Percentiles rank a stretch among this genome's conserved stretches.
Conservation (phyloP, 2,797 vertebrate genomes). For the Clarias pachynema region DNA sequence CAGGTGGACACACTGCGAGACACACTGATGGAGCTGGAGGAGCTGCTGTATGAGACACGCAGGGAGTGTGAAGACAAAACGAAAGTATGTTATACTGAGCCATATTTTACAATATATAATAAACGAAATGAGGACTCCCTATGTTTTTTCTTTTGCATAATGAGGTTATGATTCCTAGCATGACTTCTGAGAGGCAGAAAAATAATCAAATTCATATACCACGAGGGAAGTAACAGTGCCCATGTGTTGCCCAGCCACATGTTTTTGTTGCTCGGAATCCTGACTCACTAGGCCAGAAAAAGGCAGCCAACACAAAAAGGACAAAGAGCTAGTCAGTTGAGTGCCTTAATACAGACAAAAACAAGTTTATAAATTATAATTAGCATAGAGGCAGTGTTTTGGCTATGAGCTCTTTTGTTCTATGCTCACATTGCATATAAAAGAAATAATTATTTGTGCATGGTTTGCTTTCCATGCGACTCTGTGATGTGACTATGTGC, state of each 20-base stretch:
- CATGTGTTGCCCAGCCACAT: neutral
- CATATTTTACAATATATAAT: neutral
- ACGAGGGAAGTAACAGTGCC: neutral
- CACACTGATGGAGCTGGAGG: slow-evolving; percentile 83
- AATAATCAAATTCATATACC: neutral
- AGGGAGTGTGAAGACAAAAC: slow-evolving; percentile 76
- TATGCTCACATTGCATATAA: neutral
- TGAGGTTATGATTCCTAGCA: neutral
- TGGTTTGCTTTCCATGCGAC: neutral
- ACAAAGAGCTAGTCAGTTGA: neutral
- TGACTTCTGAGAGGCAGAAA: neutral
- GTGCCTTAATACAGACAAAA: neutral
- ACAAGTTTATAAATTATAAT: neutral
- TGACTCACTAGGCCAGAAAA: neutral
- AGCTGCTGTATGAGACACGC: slow-evolving; percentile 84
- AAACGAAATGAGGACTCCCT: neutral
- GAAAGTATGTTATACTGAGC: slow-evolving; percentile 71
- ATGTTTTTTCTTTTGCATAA: neutral
- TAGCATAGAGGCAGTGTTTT: neutral
- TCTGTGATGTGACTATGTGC: neutral
- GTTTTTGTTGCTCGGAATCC: neutral
- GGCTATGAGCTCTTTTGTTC: neutral
- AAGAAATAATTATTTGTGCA: neutral
- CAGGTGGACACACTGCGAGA: slow-evolving; percentile 90
- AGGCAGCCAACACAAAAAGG: neutral